Percentiles rank a stretch among this genome's conserved stretches.
These are phyloP conservation scores for Drosophila quinaria DNA, from an alignment of 2,888 invertebrate species.

Conservation along the genomic window DNA sequence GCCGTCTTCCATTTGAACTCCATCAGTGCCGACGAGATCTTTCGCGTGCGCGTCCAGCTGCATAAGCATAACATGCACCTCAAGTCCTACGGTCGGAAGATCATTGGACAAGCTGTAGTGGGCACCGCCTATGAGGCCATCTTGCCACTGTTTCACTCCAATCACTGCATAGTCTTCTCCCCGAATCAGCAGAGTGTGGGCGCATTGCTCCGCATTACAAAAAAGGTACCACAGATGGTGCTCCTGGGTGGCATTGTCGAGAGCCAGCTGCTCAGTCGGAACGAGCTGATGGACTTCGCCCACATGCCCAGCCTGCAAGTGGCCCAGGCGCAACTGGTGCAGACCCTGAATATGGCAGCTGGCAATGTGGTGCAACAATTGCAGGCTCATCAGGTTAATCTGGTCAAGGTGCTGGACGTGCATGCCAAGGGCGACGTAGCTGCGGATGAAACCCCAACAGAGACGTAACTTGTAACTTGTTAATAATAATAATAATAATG, in stretches of 20 bases:
- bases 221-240: slow-evolving; percentile 90
- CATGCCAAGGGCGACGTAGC: slow-evolving; percentile 84
- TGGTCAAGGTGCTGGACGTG: slow-evolving; percentile 89
- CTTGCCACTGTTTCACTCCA: slow-evolving; percentile 88
- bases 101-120: slow-evolving; percentile 89
- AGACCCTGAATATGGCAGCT: slow-evolving; percentile 89
- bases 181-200: slow-evolving; percentile 88
- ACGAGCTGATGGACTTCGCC: slow-evolving; percentile 90
- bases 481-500: slow-evolving; percentile 26
- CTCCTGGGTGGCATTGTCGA: slow-evolving; percentile 92
- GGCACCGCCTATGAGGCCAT: slow-evolving; percentile 90
- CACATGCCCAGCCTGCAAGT: slow-evolving; percentile 89
- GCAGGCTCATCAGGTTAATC: slow-evolving; percentile 89
- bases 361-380: slow-evolving; percentile 89
- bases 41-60: slow-evolving; percentile 88
- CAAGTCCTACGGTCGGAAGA: slow-evolving; percentile 89
- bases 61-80: slow-evolving; percentile 90
- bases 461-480: slow-evolving; percentile 44
- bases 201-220: slow-evolving; percentile 89
- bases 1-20: slow-evolving; percentile 91
- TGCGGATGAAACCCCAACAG: slow-evolving; percentile 11
- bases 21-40: slow-evolving; percentile 89
- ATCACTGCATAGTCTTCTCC: slow-evolving; percentile 90
- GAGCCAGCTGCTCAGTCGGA: slow-evolving; percentile 89
- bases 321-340: slow-evolving; percentile 90